Percentiles rank a stretch among this genome's conserved stretches.
Evolutionary conservation across 2,797 vertebrate species (phyloP).

Genomic region (Phoeniculus purpureus): DNA sequence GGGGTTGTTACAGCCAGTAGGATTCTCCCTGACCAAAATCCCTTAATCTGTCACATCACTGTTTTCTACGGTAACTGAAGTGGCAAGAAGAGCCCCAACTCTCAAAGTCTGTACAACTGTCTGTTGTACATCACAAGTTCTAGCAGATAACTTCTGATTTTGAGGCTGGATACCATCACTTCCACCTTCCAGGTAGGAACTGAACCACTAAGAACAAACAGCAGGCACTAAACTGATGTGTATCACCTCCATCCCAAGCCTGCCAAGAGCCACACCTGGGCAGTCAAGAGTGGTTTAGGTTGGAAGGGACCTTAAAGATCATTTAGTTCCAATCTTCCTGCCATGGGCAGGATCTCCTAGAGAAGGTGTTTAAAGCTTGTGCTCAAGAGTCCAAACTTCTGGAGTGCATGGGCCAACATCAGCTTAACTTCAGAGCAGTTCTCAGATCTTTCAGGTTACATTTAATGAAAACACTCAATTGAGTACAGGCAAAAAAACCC

Average conservation of each 20-base stretch:
- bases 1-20: background rate
- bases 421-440: background rate
- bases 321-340: too few relatives aligned
- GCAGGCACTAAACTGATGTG: background rate
- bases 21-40: background rate
- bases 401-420: background rate
- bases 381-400: background rate
- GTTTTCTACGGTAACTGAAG: background rate
- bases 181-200: background rate
- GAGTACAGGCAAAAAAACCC: rapidly evolving
- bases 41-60: background rate
- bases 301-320: too few relatives aligned
- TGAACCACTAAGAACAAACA: background rate
- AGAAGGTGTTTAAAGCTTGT: background rate
- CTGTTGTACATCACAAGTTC: background rate
- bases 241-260: background rate
- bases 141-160: background rate
- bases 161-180: background rate
- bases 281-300: background rate
- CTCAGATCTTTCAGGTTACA: background rate
- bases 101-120: background rate
- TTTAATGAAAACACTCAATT: background rate
- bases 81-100: background rate
- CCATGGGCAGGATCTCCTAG: too few relatives aligned
- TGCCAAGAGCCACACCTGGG: background rate